phyloP scores from a whole-genome alignment of 92 coral and sea anemone genomes.

The Porites cylindrica region DNA sequence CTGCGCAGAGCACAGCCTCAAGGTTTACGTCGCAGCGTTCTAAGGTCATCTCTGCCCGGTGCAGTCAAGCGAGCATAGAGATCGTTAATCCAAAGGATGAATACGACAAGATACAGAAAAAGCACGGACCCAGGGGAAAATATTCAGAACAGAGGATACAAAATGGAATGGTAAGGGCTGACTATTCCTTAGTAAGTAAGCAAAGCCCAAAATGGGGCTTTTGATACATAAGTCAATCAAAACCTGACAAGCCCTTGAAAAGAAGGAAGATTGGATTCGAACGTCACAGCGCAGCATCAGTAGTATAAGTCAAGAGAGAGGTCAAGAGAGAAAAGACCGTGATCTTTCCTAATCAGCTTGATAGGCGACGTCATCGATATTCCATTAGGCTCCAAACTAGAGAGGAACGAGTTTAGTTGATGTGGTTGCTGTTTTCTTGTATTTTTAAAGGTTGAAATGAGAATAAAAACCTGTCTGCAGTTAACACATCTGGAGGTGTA shows the following conservation, averaged over 20 bases:
- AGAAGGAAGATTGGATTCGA: too few species aligned
- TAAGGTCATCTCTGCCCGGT: slow-evolving; percentile 35
- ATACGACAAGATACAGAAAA: slow-evolving; percentile 78
- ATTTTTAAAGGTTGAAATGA: slow-evolving; percentile 34
- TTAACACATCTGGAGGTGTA: neutral
- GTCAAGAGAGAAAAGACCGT: too few species aligned
- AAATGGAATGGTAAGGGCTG: slow-evolving; percentile 62
- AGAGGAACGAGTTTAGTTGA: too few species aligned
- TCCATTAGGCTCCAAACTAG: too few species aligned
- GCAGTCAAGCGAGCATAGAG: slow-evolving; percentile 45
- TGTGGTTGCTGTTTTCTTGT: neutral
- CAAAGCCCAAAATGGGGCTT: too few species aligned
- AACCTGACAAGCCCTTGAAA: too few species aligned
- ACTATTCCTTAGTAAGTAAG: neutral
- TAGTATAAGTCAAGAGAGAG: too few species aligned
- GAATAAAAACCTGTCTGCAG: neutral
- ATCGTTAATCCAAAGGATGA: slow-evolving; percentile 66
- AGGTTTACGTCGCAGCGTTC: neutral
- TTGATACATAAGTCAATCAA: too few species aligned
- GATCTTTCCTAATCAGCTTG: too few species aligned
- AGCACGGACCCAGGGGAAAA: slow-evolving; percentile 60
- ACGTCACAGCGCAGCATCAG: too few species aligned
- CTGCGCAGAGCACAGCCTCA: neutral
- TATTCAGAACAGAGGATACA: slow-evolving; percentile 74
- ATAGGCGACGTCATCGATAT: too few species aligned